phyloP scores from a whole-genome alignment of 2,797 vertebrate genomes.

The Furcifer pardalis region DNA sequence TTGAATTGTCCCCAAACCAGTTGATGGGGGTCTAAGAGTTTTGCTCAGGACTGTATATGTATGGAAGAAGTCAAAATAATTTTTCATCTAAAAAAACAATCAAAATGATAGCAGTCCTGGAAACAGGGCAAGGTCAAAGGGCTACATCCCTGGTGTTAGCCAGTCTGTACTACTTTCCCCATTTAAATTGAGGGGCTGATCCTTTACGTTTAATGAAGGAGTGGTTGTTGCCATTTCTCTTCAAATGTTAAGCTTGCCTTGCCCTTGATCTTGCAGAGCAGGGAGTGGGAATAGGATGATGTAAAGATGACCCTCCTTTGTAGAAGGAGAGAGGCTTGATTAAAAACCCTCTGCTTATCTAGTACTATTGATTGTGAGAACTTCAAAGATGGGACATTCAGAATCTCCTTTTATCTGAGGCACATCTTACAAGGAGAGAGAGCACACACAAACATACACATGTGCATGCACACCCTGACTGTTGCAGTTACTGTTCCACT shows the following conservation, averaged over 20 bases:
- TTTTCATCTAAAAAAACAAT: background rate
- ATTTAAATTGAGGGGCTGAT: background rate
- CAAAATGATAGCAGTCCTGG: background rate
- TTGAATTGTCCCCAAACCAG: too few species aligned
- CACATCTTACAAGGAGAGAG: background rate
- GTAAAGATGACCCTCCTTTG: background rate
- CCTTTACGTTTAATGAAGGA: background rate
- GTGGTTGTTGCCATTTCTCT: background rate
- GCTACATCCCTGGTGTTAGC: background rate
- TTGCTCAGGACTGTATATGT: too few species aligned
- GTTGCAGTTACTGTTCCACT: fast-evolving
- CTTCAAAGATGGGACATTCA: background rate
- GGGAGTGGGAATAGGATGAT: background rate
- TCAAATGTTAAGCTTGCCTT: too few species aligned
- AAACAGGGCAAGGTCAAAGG: background rate
- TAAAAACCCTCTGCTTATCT: background rate
- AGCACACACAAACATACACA: background rate
- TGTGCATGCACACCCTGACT: background rate
- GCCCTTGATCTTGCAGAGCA: background rate
- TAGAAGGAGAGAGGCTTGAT: background rate
- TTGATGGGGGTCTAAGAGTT: too few species aligned
- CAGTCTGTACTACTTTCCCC: background rate
- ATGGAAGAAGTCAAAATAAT: background rate
- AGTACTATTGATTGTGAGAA: background rate
- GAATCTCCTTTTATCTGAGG: background rate